Conservation (phyloP, 2,888 invertebrate genomes). For the Tetragnatha montana region DNA sequence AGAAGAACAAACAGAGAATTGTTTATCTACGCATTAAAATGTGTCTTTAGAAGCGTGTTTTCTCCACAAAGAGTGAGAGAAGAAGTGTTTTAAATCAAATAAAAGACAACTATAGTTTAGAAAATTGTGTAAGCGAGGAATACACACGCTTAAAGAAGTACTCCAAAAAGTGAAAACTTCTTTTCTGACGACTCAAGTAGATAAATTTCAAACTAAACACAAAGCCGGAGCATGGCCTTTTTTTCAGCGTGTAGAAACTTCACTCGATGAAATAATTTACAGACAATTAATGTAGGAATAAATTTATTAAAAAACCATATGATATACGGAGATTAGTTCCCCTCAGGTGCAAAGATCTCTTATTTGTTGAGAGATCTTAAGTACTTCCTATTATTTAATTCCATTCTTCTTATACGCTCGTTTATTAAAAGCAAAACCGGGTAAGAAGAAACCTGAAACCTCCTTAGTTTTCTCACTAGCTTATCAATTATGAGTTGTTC, state of each 20-base stretch:
- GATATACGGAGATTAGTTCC: conserved; percentile 17
- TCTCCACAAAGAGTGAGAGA: background rate
- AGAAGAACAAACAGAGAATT: background rate
- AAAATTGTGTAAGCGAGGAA: background rate
- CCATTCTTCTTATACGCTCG: background rate
- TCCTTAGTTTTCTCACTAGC: conserved; percentile 13
- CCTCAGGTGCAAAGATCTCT: conserved; percentile 30
- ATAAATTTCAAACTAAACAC: conserved; percentile 5
- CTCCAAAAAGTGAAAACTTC: background rate
- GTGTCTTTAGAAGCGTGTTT: background rate
- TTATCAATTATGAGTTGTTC: conserved; percentile 43
- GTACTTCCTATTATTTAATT: conserved; percentile 5
- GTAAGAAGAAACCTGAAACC: conserved; percentile 8
- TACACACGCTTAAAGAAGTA: conserved; percentile 4
- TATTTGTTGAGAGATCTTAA: conserved; percentile 22
- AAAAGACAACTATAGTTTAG: background rate
- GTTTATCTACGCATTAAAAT: background rate
- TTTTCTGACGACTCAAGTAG: conserved; percentile 12
- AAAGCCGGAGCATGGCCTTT: conserved; percentile 13
- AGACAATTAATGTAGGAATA: conserved; percentile 15
- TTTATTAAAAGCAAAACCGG: background rate
- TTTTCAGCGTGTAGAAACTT: background rate
- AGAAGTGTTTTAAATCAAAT: background rate
- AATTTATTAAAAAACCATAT: conserved; percentile 31
- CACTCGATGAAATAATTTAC: conserved; percentile 22